Percentiles rank a stretch among this genome's conserved stretches.
Evolutionary conservation across 1,140 invertebrate genomes (phyloP).

Genomic region (Hyles vespertilio): DNA sequence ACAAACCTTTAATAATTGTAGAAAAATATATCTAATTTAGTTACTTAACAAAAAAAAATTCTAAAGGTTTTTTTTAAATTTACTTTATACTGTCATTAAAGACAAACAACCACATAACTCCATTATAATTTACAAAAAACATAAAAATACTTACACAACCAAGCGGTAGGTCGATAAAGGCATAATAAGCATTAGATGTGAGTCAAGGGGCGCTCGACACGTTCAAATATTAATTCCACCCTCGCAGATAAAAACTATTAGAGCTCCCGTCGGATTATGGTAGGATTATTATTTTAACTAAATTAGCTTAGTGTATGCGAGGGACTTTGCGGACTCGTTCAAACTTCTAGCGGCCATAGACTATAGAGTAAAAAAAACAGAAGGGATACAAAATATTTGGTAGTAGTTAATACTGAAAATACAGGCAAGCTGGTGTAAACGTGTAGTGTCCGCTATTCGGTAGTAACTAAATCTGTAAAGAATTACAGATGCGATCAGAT

Average conservation of each 20-base stretch:
- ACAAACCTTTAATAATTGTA: no score
- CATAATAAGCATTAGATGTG: constrained; percentile 17
- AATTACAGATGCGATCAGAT: no score
- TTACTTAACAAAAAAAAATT: no score
- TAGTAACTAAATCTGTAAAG: no score
- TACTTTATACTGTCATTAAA: no score
- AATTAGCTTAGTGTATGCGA: constrained; percentile 67
- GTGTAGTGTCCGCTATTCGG: no score
- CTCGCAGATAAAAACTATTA: constrained; percentile 70
- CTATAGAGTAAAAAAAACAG: constrained; percentile 21
- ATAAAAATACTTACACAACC: background rate
- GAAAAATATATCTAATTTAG: no score
- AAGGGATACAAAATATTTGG: background rate
- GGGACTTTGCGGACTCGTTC: constrained; percentile 30
- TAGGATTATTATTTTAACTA: constrained; percentile 72
- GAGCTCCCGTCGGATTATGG: constrained; percentile 56
- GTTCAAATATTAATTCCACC: constrained; percentile 66
- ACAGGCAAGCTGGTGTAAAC: no score
- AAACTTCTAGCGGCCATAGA: constrained; percentile 35
- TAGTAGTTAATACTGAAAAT: background rate
- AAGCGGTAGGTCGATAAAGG: background rate
- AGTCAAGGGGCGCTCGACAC: constrained; percentile 22
- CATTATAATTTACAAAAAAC: no score
- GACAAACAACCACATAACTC: no score
- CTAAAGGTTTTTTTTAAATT: no score